These are phyloP conservation scores for Halictus ligatus DNA, from an alignment of 2,888 invertebrate species.

Conservation along the genomic window DNA sequence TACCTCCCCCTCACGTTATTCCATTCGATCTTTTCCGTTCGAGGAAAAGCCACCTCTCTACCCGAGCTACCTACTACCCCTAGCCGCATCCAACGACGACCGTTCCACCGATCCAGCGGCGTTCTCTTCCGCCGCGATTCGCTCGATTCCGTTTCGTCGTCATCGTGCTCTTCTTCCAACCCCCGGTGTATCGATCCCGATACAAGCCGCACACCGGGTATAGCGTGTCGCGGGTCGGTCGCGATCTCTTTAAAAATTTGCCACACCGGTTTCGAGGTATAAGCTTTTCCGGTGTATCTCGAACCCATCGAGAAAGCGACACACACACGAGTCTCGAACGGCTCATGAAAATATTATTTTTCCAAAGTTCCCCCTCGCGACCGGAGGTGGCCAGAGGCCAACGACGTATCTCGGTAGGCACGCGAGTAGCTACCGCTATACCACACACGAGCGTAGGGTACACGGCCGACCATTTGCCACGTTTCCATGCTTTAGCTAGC, in stretches of 20 bases:
- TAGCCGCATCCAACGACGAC: conserved; percentile 9
- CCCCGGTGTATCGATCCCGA: conserved; percentile 4
- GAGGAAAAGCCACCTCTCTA: neutral
- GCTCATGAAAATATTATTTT: conserved; percentile 65
- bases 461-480: conserved; percentile 66
- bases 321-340: conserved; percentile 8
- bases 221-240: conserved; percentile 10
- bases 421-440: neutral
- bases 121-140: conserved; percentile 1
- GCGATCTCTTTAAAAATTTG: conserved; percentile 49
- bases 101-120: conserved; percentile 2
- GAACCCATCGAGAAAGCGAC: neutral
- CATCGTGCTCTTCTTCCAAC: neutral
- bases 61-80: neutral
- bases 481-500: conserved; percentile 64
- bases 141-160: conserved; percentile 6
- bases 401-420: conserved; percentile 4
- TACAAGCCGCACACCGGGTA: neutral
- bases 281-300: conserved; percentile 9
- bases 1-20: neutral
- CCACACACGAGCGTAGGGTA: neutral
- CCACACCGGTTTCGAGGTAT: conserved; percentile 25
- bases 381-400: neutral
- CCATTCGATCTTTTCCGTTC: conserved; percentile 16
- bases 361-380: conserved; percentile 46